phyloP scores from a whole-genome alignment of 2,113 vertebrate species.

The Chloropsis cyanopogon region DNA sequence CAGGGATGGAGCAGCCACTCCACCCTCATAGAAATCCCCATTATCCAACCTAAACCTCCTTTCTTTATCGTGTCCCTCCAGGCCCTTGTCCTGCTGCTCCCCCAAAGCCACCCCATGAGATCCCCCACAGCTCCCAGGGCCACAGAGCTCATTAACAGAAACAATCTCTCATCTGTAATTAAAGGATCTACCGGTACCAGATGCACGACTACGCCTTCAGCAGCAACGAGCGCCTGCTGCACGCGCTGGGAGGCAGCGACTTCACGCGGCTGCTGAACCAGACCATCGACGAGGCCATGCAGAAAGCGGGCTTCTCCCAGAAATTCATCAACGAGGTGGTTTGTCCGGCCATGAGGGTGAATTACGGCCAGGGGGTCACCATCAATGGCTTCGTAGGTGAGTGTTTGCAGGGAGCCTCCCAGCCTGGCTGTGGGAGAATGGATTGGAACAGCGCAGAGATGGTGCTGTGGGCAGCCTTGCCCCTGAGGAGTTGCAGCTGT shows the following conservation, averaged over 20 bases:
- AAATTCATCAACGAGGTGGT: slow-evolving; percentile 86
- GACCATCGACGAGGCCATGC: slow-evolving; percentile 85
- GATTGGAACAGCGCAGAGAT: background rate
- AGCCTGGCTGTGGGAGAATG: accelerated
- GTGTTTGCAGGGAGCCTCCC: background rate
- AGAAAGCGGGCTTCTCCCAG: slow-evolving; percentile 85
- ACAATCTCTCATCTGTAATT: background rate
- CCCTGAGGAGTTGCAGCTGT: background rate
- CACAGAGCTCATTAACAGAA: accelerated
- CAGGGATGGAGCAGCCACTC: background rate
- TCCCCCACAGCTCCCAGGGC: background rate
- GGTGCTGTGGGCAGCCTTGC: background rate
- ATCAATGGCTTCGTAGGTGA: slow-evolving; percentile 86
- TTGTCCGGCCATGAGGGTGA: slow-evolving; percentile 77
- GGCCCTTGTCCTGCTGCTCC: background rate
- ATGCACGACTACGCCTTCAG: slow-evolving; percentile 90
- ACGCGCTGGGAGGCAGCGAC: slow-evolving; percentile 82
- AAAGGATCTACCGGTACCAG: slow-evolving; percentile 94
- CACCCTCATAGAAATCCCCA: background rate
- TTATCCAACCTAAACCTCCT: background rate
- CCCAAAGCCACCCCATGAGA: accelerated
- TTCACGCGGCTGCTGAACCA: slow-evolving; percentile 81
- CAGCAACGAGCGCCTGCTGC: slow-evolving; percentile 82
- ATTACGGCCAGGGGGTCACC: slow-evolving; percentile 82
- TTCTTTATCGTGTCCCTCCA: background rate